Base-by-base conservation (phyloP, 2,888 invertebrate species). In the Ennomos erosarius region DNA sequence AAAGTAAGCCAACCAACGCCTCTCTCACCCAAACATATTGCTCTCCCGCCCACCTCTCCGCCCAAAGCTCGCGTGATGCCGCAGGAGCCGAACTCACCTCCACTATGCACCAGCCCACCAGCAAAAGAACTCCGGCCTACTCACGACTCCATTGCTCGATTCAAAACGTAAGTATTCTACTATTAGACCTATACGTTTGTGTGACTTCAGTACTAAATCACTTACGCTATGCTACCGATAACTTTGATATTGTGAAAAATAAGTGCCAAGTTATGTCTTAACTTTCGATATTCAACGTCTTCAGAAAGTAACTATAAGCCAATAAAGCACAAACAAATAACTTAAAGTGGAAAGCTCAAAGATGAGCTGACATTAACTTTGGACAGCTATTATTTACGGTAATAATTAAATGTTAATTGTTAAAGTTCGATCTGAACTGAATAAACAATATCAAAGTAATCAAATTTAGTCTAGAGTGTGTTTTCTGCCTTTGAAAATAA, bases 101-200 rank as follows among this genome's bases (percentile, higher is more conserved):
- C 90, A 8, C 79, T 90, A 4, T 92, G 90, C 73, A 87, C 82
- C 52, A 92, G 90, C 62, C 91, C 91, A 1, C 89, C 85, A 5
- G 75, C 79, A 11, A 88, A 82, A 62, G 88, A 88, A 52, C 80
- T 82, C 48, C 85, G 82, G 45, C 82, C 90, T 1, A 79, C 86
- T 9, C 81, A 82, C 38, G 93, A 92, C 57, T 88, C 92, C 1
- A 85, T 93, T 61, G 84, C 84, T 9, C 76, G 88, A 50, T 93
- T 92, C 64, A 93, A 92, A 82, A 91, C 91, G 93, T 93, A 77
- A 87, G 92, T 85, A 68, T 46, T 44, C 33, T n/a, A 44, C 4
- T 54, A 53, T 49, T 59, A 40, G 26, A 26, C 40, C 45, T 55
- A 55, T 59, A 67, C 69, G 63, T 69, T 64, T 69, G 67, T 61